Percentiles rank a stretch among this genome's conserved stretches.
Conservation (phyloP, 1,140 invertebrate species). For the Bombus superbus region DNA sequence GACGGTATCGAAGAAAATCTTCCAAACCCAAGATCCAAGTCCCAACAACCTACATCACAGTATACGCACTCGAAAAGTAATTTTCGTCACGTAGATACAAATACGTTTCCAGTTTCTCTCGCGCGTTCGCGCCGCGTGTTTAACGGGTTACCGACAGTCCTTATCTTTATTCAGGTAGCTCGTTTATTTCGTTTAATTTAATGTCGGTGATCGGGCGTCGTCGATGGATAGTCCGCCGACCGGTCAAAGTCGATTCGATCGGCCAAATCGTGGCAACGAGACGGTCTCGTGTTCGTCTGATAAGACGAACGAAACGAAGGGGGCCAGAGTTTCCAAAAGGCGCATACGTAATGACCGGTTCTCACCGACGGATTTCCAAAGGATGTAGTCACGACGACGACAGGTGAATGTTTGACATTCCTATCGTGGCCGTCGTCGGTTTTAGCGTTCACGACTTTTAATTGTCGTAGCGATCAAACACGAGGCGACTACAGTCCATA, state of each 20-base stretch:
- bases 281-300: conserved; percentile 25
- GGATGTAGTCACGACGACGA: conserved; percentile 27
- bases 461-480: conserved; percentile 20
- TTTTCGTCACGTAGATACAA: neutral
- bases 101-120: neutral
- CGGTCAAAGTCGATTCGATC: conserved; percentile 27
- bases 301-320: conserved; percentile 19
- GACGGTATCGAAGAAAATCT: too few species aligned
- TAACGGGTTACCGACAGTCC: neutral
- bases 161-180: conserved; percentile 42
- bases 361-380: conserved; percentile 25
- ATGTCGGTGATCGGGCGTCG: conserved; percentile 21
- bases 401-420: conserved; percentile 56
- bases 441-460: conserved; percentile 27
- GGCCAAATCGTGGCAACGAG: conserved; percentile 28
- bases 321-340: conserved; percentile 3
- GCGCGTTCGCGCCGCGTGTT: neutral
- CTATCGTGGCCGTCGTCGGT: conserved; percentile 16
- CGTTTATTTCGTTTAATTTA: conserved; percentile 53
- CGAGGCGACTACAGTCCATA: neutral
- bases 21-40: too few species aligned
- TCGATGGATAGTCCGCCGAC: neutral
- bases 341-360: conserved; percentile 40
- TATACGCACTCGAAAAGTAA: too few species aligned
- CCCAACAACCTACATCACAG: too few species aligned